Base-by-base conservation (phyloP, 2,888 invertebrate species). In the Rhogogaster chlorosoma region DNA sequence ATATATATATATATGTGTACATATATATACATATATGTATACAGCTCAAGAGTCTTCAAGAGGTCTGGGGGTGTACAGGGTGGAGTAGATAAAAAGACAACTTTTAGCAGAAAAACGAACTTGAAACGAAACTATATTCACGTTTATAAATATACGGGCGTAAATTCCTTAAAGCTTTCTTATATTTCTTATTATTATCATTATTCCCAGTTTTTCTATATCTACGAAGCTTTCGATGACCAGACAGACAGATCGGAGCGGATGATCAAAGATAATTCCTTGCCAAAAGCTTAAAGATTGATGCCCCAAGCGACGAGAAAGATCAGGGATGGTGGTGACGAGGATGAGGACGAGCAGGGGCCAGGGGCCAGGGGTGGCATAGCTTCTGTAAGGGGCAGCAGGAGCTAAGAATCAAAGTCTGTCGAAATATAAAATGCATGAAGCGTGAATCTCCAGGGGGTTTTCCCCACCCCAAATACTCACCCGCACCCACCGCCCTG, bases 341-440 rank as follows among this genome's bases (percentile, higher is more conserved):
- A 49, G 45, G 29, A 77, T 10, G 45, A 49, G 26, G 32, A 29
- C 26, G 22, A 10, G 80, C 22, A 5, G 22, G 29, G 36, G 61
- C 3, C 12, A 12, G 18, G 53, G 49, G 53, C 18, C 38, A n/a
- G 61, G 36, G 53, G 61, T 32, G 61, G 57, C 80, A 45, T 26
- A 45, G 61, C 77, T 53, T 77, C 77, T 53, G 57, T 49, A 22
- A 80, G 80, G 80, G 64, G 77, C 53, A 73, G 53, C 53, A 83
- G 85, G 85, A 88, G 90, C 90, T 89, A 87, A 89, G 92, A 93
- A 93, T 93, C 92, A 93, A 93, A 92, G 92, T 90, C 91, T 88
- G 89, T 86, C 88, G 90, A 91, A 92, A 93, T 93, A 93, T 93
- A 93, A 93, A 93, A 93, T 93, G 93, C 92, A 93, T 93, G 93